These are phyloP conservation scores for Drosophila birchii DNA, from an alignment of 2,888 invertebrate genomes.

Conservation along the genomic window DNA sequence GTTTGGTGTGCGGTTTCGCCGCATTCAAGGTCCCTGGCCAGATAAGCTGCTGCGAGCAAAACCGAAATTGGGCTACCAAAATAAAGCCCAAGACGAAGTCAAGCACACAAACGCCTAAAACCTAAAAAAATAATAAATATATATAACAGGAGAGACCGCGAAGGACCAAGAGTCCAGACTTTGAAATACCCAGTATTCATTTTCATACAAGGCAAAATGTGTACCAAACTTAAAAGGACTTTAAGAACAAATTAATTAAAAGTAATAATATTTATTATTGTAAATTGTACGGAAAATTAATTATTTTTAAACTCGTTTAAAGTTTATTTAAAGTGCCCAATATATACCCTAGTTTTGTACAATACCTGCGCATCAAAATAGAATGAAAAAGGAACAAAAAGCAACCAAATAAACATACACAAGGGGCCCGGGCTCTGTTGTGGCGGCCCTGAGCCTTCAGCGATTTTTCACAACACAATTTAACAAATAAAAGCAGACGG, in stretches of 20 bases:
- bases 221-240: neutral
- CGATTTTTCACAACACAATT: conserved; percentile 79
- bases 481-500: conserved; percentile 72
- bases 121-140: conserved; percentile 33
- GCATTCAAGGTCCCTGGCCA: conserved; percentile 53
- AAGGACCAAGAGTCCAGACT: neutral
- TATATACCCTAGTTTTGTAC: neutral
- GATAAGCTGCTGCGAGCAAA: conserved; percentile 60
- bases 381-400: conserved; percentile 24
- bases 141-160: conserved; percentile 1
- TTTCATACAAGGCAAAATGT: neutral
- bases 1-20: conserved; percentile 30
- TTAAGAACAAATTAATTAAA: neutral
- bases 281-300: too few relatives aligned
- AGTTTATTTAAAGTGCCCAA: neutral
- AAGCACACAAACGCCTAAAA: conserved; percentile 56
- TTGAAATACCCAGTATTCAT: neutral
- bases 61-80: conserved; percentile 75
- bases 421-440: conserved; percentile 38
- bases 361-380: conserved; percentile 5
- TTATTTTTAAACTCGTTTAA: too few relatives aligned
- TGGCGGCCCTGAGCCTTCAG: conserved; percentile 61
- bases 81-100: conserved; percentile 65
- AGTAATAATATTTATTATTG: too few relatives aligned
- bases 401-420: conserved; percentile 36